Conservation (phyloP, 2,888 invertebrate species). For the Xestia sexstrigata region DNA sequence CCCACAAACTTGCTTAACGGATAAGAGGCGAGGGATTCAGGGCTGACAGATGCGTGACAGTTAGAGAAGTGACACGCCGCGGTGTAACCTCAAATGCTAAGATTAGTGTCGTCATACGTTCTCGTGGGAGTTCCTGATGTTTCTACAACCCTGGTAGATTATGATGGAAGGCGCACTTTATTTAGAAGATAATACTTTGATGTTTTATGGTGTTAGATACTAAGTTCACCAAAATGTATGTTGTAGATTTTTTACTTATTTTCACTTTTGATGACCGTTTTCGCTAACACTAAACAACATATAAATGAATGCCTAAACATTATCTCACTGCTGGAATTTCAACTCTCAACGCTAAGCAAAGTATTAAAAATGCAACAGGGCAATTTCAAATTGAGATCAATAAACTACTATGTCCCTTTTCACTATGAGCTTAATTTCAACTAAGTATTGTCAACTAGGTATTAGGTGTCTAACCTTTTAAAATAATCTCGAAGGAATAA, state of each 20-base stretch:
- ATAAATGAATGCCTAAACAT: neutral
- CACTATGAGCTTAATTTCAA: too few relatives aligned
- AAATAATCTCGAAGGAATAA: too few relatives aligned
- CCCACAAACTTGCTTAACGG: conserved; percentile 27
- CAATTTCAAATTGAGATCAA: neutral
- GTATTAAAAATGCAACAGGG: neutral
- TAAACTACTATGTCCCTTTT: too few relatives aligned
- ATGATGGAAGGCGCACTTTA: neutral
- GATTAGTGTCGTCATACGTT: conserved; percentile 36
- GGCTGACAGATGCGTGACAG: conserved; percentile 32
- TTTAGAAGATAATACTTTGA: neutral
- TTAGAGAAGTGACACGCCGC: conserved; percentile 30
- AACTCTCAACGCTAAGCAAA: neutral
- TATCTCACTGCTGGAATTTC: neutral
- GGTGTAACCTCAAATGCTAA: conserved; percentile 27
- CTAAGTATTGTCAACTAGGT: too few relatives aligned
- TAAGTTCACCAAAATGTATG: neutral
- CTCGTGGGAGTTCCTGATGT: conserved; percentile 16
- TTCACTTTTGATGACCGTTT: neutral
- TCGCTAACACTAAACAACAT: neutral
- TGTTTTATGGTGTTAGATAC: neutral
- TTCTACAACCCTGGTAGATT: conserved; percentile 35
- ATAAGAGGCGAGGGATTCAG: conserved; percentile 28
- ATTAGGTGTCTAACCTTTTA: too few relatives aligned
- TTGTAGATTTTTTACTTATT: neutral